These are phyloP conservation scores for Empidonax traillii DNA, from an alignment of 2,113 vertebrate species.

Conservation along the genomic window DNA sequence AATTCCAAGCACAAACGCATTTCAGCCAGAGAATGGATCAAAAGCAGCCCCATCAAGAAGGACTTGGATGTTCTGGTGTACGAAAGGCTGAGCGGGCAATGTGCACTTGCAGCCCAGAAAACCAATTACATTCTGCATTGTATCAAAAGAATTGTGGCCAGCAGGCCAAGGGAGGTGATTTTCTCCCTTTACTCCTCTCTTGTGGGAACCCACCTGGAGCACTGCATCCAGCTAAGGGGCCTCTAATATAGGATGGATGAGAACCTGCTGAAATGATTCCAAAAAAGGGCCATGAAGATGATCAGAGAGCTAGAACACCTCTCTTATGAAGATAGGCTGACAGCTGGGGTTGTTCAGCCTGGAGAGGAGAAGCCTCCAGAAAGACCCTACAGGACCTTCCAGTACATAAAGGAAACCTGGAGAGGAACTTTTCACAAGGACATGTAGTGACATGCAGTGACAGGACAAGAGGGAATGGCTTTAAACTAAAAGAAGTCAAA, in stretches of 20 bases:
- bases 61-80: not conserved
- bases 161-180: not conserved
- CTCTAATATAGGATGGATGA: not conserved
- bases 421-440: not conserved
- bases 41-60: fast-evolving
- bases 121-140: not conserved
- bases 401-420: not conserved
- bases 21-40: not conserved
- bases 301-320: not conserved
- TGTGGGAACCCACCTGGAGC: not conserved
- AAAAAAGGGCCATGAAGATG: not conserved
- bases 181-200: not conserved
- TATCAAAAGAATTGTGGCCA: not conserved
- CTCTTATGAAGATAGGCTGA: not conserved
- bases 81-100: not conserved
- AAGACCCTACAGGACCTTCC: not conserved
- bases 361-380: not conserved
- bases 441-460: not conserved
- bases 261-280: not conserved
- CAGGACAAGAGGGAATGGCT: not conserved
- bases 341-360: not conserved
- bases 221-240: too few relatives aligned
- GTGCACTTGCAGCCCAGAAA: not conserved
- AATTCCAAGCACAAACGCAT: not conserved
- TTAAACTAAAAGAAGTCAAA: not conserved